Evolutionary conservation across 2,113 vertebrate species (phyloP).

Genomic region (Brachyhypopomus gauderio): DNA sequence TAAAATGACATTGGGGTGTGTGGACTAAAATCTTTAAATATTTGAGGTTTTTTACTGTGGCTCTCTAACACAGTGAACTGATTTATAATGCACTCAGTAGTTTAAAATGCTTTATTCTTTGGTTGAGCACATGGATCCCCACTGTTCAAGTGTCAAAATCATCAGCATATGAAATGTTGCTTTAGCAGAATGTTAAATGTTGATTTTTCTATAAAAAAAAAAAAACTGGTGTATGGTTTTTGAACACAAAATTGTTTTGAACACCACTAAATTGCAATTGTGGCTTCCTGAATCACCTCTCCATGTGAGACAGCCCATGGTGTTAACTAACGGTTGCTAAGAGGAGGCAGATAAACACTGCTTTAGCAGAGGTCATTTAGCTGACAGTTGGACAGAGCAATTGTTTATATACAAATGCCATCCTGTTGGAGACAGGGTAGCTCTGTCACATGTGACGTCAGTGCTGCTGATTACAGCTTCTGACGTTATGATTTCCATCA

Average conservation of each 20-base stretch:
- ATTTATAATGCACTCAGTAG: background rate
- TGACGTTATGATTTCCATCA: slow-evolving; percentile 63
- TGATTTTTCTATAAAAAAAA: background rate
- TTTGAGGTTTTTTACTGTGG: background rate
- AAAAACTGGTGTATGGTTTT: background rate
- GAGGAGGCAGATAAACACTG: slow-evolving; percentile 54
- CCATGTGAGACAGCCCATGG: slow-evolving; percentile 38
- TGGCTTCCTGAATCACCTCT: slow-evolving; percentile 23
- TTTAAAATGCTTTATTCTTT: background rate
- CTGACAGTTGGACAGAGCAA: slow-evolving; percentile 51
- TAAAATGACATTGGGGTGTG: background rate
- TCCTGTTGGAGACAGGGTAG: slow-evolving; percentile 56
- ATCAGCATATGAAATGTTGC: background rate
- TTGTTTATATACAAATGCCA: slow-evolving; percentile 64
- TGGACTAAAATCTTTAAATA: background rate
- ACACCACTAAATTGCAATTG: background rate
- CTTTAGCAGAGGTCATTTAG: slow-evolving; percentile 59
- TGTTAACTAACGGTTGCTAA: slow-evolving; percentile 63
- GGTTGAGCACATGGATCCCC: background rate
- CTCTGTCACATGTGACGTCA: slow-evolving; percentile 60
- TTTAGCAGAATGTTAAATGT: background rate
- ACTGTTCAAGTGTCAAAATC: background rate
- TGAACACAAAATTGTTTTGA: background rate
- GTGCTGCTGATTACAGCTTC: slow-evolving; percentile 55
- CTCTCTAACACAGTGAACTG: background rate